phyloP scores from a whole-genome alignment of 2,888 invertebrate species.

The Synergus laeviventris region DNA sequence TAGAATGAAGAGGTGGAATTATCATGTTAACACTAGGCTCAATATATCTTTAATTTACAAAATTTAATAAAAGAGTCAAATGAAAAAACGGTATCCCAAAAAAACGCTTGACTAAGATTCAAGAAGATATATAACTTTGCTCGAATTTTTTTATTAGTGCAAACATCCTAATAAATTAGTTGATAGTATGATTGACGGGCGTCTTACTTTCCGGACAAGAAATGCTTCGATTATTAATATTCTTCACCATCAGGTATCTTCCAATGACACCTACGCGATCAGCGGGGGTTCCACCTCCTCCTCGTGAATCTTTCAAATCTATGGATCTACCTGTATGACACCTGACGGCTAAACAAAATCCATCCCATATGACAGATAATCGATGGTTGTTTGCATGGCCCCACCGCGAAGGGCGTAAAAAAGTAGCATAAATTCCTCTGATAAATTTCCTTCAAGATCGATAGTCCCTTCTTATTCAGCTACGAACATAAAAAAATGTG shows the following conservation, averaged over 20 bases:
- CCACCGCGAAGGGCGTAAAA: slow-evolving; percentile 22
- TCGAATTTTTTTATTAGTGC: slow-evolving; percentile 24
- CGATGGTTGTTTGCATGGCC: slow-evolving; percentile 39
- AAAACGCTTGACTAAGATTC: neutral
- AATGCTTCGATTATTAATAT: slow-evolving; percentile 43
- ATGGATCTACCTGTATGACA: slow-evolving; percentile 42
- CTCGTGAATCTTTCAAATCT: slow-evolving; percentile 29
- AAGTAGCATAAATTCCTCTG: slow-evolving; percentile 29
- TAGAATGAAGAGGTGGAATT: too few relatives aligned
- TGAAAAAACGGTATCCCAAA: neutral
- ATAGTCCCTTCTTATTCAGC: slow-evolving; percentile 13
- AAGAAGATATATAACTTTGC: neutral
- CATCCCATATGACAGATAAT: slow-evolving; percentile 46
- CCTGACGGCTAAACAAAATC: slow-evolving; percentile 46
- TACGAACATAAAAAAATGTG: slow-evolving; percentile 25
- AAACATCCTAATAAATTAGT: slow-evolving; percentile 33
- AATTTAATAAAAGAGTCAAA: neutral
- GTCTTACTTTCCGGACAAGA: slow-evolving; percentile 37
- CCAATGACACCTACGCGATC: slow-evolving; percentile 50
- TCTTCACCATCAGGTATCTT: slow-evolving; percentile 31
- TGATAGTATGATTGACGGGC: slow-evolving; percentile 41
- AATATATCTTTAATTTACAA: neutral
- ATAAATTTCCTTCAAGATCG: slow-evolving; percentile 16
- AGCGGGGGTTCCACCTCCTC: slow-evolving; percentile 43
- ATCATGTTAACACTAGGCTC: too few relatives aligned